Conservation (phyloP, 2,888 invertebrate species). For the Hirtodrosophila alboralis region DNA sequence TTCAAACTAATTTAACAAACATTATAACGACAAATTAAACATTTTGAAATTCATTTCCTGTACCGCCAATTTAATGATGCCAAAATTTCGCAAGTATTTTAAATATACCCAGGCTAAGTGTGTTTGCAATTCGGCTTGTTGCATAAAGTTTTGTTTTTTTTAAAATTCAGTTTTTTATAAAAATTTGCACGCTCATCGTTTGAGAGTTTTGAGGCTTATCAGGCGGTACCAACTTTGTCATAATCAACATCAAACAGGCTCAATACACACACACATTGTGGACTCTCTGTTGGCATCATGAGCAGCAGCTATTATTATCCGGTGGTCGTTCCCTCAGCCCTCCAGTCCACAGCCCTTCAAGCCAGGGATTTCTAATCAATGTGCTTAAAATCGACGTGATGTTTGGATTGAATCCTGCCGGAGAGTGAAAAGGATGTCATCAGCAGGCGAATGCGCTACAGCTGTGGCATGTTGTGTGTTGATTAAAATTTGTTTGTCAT, state of each 20-base stretch:
- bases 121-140: neutral
- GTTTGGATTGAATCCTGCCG: constrained; percentile 52
- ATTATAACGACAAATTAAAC: too few relatives aligned
- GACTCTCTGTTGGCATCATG: constrained; percentile 39
- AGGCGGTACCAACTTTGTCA: constrained; percentile 75
- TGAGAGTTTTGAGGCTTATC: constrained; percentile 71
- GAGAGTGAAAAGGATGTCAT: constrained; percentile 76
- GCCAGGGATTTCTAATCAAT: constrained; percentile 68
- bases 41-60: too few relatives aligned
- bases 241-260: constrained; percentile 76
- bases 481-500: constrained; percentile 78
- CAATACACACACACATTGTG: constrained; percentile 25
- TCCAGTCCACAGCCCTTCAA: neutral
- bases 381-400: constrained; percentile 70
- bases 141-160: neutral
- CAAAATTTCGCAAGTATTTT: too few relatives aligned
- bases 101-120: constrained; percentile 19
- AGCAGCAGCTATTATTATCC: constrained; percentile 77
- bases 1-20: too few relatives aligned
- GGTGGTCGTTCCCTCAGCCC: constrained; percentile 27
- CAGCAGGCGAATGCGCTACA: constrained; percentile 59
- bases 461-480: constrained; percentile 66
- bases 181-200: constrained; percentile 77
- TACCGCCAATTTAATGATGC: too few relatives aligned
- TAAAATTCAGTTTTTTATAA: constrained; percentile 29